A percentile compares a stretch with the other conserved stretches of the same genome.
phyloP scores from a whole-genome alignment of 2,797 vertebrate species.

The Macroramphosus scolopax region DNA sequence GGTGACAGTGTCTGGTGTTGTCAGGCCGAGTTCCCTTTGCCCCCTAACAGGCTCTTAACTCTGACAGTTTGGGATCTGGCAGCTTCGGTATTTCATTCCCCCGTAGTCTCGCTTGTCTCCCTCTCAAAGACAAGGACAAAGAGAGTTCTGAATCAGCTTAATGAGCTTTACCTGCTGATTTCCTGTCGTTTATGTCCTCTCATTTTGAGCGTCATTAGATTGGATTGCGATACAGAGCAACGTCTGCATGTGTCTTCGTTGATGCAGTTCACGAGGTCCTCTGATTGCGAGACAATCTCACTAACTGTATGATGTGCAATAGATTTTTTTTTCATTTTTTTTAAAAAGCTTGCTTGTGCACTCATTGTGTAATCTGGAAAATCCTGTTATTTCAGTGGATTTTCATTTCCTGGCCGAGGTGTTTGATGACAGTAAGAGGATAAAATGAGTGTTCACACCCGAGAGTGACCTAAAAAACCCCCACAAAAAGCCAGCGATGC shows the following conservation, averaged over 20 bases:
- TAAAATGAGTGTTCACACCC: constrained; percentile 20
- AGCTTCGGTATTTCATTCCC: too few relatives aligned
- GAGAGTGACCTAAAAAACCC: constrained; percentile 31
- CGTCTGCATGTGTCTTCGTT: background rate
- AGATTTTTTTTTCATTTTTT: too few relatives aligned
- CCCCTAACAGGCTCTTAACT: too few relatives aligned
- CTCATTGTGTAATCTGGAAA: constrained; percentile 38
- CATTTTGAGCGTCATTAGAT: too few relatives aligned
- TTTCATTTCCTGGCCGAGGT: constrained; percentile 56
- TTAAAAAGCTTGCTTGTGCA: constrained; percentile 7
- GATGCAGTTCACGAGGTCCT: background rate
- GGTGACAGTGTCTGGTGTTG: constrained; percentile 26
- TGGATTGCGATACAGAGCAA: background rate
- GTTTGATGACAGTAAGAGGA: constrained; percentile 48
- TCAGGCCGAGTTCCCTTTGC: too few relatives aligned
- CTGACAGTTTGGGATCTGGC: too few relatives aligned
- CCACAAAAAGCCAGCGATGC: constrained; percentile 9
- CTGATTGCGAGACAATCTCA: constrained; percentile 3
- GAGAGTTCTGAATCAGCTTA: constrained; percentile 24
- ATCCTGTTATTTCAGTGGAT: constrained; percentile 55
- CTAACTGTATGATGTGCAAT: constrained; percentile 1
- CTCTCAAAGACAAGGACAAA: too few relatives aligned
- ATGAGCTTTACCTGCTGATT: constrained; percentile 11
- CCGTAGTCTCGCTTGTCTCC: constrained; percentile 30
- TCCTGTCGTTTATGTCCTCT: background rate